Conservation (phyloP, 1,140 invertebrate species). For the Tigriopus japonicus region DNA sequence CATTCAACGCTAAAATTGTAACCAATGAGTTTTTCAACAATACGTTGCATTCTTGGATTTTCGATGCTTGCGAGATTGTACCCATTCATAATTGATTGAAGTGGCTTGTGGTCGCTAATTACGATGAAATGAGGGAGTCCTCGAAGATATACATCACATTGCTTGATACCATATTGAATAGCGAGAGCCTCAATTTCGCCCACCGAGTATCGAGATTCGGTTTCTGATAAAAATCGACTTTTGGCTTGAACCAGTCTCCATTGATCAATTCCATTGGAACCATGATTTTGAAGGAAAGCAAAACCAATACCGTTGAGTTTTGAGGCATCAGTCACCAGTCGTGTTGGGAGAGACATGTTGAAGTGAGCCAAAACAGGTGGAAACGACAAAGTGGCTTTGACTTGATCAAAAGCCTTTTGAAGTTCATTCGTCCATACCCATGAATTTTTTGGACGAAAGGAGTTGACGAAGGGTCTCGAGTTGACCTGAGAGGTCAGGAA, state of each 20-base stretch:
- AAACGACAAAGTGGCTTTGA: background rate
- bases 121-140: slow-evolving; percentile 17
- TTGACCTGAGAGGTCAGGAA: background rate
- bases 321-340: slow-evolving; percentile 1
- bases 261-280: background rate
- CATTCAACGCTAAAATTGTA: background rate
- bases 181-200: slow-evolving; percentile 19
- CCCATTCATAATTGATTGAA: slow-evolving; percentile 18
- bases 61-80: slow-evolving; percentile 20
- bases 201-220: slow-evolving; percentile 17
- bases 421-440: background rate
- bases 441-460: background rate
- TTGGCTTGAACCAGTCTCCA: background rate
- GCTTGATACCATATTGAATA: slow-evolving; percentile 18
- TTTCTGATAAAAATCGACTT: slow-evolving; percentile 16
- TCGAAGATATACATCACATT: slow-evolving; percentile 18
- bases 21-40: background rate
- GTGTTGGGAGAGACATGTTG: background rate
- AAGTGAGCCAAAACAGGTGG: slow-evolving; percentile 10
- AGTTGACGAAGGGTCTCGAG: background rate
- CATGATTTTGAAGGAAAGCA: slow-evolving; percentile 11
- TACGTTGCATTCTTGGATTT: slow-evolving; percentile 14
- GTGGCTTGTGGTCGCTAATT: slow-evolving; percentile 24
- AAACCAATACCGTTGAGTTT: slow-evolving; percentile 10
- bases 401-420: background rate